Percentiles rank a stretch among this genome's conserved stretches.
Evolutionary conservation across 2,888 invertebrate genomes (phyloP).

Genomic region (Synergus itoensis): DNA sequence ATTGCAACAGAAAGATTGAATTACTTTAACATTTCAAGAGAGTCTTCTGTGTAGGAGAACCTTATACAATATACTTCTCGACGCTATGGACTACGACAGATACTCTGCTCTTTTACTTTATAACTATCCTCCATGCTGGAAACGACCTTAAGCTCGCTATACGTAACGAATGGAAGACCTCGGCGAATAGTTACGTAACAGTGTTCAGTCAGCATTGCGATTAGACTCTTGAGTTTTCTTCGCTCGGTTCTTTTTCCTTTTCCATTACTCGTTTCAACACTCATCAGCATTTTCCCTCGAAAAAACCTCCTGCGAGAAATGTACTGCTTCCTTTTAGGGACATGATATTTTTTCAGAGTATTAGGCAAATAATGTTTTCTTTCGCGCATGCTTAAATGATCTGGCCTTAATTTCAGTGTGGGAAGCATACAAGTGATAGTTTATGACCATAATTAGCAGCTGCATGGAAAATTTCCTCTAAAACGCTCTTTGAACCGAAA

Average conservation of each 20-base stretch:
- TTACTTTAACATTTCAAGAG: not conserved
- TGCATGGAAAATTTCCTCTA: conserved; percentile 6
- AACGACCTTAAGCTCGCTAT: conserved; percentile 35
- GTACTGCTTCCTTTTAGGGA: conserved; percentile 6
- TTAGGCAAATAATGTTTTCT: conserved; percentile 29
- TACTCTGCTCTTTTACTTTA: conserved; percentile 7
- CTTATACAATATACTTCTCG: not conserved
- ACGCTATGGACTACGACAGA: not conserved
- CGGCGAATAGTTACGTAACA: conserved; percentile 31
- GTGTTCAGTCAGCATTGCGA: conserved; percentile 19
- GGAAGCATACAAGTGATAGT: conserved; percentile 24
- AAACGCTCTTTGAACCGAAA: not conserved
- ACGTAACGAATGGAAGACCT: conserved; percentile 30
- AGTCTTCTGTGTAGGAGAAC: not conserved
- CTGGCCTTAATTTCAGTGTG: conserved; percentile 15
- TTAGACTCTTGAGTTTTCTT: conserved; percentile 26
- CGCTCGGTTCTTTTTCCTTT: conserved; percentile 21
- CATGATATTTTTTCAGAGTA: not conserved
- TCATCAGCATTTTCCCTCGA: not conserved
- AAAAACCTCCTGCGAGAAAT: conserved; percentile 16
- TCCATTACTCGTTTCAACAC: conserved; percentile 29
- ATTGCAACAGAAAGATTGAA: not conserved
- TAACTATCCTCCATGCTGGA: conserved; percentile 13
- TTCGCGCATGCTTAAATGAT: not conserved
- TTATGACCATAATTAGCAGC: conserved; percentile 15